Conservation (phyloP, 2,113 vertebrate species). For the Silurus asotus region DNA sequence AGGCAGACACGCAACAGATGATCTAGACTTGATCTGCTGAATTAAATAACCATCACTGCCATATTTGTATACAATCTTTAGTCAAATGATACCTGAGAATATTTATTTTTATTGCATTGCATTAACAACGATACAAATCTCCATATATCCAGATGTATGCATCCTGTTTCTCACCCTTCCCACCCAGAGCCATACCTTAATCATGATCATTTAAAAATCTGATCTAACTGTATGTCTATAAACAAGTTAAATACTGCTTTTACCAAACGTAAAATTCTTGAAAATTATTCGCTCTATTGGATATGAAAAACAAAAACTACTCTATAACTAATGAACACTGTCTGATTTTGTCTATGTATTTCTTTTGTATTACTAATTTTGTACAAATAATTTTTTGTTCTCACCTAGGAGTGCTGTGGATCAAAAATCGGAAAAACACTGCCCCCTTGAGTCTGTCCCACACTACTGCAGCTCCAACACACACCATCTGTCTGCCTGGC, state of each 20-base stretch:
- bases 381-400: neutral
- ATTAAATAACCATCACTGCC: neutral
- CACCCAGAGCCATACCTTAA: neutral
- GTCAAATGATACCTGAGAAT: neutral
- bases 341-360: neutral
- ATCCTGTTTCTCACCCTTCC: neutral
- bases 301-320: neutral
- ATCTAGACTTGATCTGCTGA: neutral
- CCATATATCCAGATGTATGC: neutral
- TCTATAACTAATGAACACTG: neutral
- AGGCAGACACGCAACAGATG: too few species aligned
- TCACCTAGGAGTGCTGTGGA: slow-evolving; percentile 20
- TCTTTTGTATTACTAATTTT: neutral
- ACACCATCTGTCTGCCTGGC: neutral
- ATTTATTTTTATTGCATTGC: neutral
- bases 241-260: neutral
- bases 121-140: neutral
- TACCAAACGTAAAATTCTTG: neutral
- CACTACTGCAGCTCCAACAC: slow-evolving; percentile 35
- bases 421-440: slow-evolving; percentile 33
- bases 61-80: neutral
- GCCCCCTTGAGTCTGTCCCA: slow-evolving; percentile 13
- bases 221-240: too few species aligned
- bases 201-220: too few species aligned
- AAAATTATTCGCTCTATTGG: neutral